phyloP scores from a whole-genome alignment of 2,888 invertebrate genomes.

The Acronicta leporina region DNA sequence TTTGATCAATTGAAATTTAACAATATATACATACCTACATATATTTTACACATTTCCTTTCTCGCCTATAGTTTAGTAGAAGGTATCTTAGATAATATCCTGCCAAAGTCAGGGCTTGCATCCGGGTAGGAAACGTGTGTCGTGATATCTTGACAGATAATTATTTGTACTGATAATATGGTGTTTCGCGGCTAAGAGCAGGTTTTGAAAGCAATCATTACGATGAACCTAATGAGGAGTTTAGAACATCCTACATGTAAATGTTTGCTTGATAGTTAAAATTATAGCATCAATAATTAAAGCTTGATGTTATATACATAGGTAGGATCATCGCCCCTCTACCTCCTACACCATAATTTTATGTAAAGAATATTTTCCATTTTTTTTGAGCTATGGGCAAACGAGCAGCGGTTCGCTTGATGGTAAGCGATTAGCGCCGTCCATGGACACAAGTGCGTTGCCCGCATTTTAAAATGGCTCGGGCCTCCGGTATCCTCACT shows the following conservation, averaged over 20 bases:
- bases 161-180: conserved; percentile 28
- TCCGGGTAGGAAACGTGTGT: conserved; percentile 55
- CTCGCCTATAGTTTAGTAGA: conserved; percentile 14
- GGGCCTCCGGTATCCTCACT: too few relatives aligned
- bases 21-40: too few relatives aligned
- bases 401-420: too few relatives aligned
- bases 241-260: conserved; percentile 6
- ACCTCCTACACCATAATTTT: not conserved
- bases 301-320: too few relatives aligned
- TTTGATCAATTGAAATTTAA: too few relatives aligned
- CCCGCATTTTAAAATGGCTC: too few relatives aligned
- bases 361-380: not conserved
- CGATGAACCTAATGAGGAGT: conserved; percentile 8
- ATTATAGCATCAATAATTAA: not conserved
- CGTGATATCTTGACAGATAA: conserved; percentile 34
- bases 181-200: conserved; percentile 17
- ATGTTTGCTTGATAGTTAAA: not conserved
- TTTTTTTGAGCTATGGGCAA: too few relatives aligned
- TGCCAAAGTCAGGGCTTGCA: conserved; percentile 38
- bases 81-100: conserved; percentile 54
- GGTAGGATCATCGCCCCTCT: too few relatives aligned
- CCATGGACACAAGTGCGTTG: too few relatives aligned
- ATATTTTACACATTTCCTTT: conserved; percentile 17
- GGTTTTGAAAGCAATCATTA: conserved; percentile 15
- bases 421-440: too few relatives aligned